A percentile compares a stretch with the other conserved stretches of the same genome.
phyloP scores from a whole-genome alignment of 1,140 invertebrate genomes.

The Drosophila gunungcola region DNA sequence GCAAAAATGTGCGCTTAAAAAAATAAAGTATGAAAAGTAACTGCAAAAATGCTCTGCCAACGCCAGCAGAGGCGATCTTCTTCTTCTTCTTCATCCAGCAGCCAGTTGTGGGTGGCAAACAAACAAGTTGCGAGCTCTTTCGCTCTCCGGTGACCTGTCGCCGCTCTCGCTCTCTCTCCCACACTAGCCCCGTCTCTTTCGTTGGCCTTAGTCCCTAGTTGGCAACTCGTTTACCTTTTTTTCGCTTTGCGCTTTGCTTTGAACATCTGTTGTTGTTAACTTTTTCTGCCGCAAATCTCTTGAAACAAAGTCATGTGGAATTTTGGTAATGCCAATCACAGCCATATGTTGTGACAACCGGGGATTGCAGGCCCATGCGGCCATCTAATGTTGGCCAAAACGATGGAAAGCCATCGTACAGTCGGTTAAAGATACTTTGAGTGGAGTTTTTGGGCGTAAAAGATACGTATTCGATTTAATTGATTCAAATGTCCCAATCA shows the following conservation, averaged over 20 bases:
- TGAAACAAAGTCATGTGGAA: slow-evolving; percentile 63
- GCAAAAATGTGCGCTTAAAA: slow-evolving; percentile 40
- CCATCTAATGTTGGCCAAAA: slow-evolving; percentile 41
- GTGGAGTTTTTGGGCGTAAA: slow-evolving; percentile 23
- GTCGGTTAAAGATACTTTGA: slow-evolving; percentile 20
- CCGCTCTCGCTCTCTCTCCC: slow-evolving; percentile 35
- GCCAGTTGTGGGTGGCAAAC: slow-evolving; percentile 66
- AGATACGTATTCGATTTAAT: slow-evolving; percentile 24
- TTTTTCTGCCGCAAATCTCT: slow-evolving; percentile 59
- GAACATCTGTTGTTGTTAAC: slow-evolving; percentile 73
- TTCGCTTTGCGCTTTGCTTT: slow-evolving; percentile 39
- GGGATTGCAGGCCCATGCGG: slow-evolving; percentile 45
- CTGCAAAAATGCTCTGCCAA: slow-evolving; percentile 46
- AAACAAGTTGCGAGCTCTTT: slow-evolving; percentile 33
- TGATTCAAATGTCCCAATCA: slow-evolving; percentile 23
- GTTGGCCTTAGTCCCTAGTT: slow-evolving; percentile 56
- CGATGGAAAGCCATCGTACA: slow-evolving; percentile 13
- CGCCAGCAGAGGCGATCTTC: slow-evolving; percentile 31
- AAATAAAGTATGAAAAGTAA: slow-evolving; percentile 19
- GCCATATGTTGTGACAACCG: slow-evolving; percentile 64
- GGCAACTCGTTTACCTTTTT: slow-evolving; percentile 79
- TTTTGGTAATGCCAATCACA: slow-evolving; percentile 43
- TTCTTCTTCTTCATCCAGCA: slow-evolving; percentile 18
- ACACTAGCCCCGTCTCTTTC: slow-evolving; percentile 16
- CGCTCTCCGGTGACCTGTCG: slow-evolving; percentile 16